A percentile compares a stretch with the other conserved stretches of the same genome.
phyloP scores from a whole-genome alignment of 2,888 invertebrate species.

The Leucophenga maculata region DNA sequence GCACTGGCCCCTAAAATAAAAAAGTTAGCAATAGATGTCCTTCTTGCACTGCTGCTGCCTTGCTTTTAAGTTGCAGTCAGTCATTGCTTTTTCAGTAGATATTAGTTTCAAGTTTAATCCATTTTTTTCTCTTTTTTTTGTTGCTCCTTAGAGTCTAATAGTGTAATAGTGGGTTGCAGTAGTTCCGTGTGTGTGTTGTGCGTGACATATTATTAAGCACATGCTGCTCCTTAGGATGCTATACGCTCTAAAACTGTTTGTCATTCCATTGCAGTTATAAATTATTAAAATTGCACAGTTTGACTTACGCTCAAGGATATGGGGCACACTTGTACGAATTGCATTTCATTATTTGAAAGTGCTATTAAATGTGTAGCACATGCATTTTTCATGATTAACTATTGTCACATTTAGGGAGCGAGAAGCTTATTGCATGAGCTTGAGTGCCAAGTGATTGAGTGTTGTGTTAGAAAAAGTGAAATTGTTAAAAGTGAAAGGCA shows the following conservation, averaged over 20 bases:
- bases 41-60: constrained; percentile 41
- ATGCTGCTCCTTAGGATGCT: background rate
- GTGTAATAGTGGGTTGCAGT: background rate
- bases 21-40: constrained; percentile 32
- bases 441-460: background rate
- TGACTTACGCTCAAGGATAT: background rate
- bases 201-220: constrained; percentile 57
- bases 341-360: constrained; percentile 7
- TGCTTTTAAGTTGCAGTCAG: background rate
- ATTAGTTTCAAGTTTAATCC: constrained; percentile 42
- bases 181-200: constrained; percentile 31
- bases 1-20: constrained; percentile 30
- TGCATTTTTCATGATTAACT: constrained; percentile 11
- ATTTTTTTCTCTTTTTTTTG: constrained; percentile 36
- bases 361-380: background rate
- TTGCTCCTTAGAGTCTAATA: background rate
- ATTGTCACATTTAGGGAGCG: background rate
- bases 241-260: constrained; percentile 12
- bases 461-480: background rate
- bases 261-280: constrained; percentile 57
- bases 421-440: background rate
- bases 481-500: background rate
- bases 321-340: too few species aligned
- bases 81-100: background rate
- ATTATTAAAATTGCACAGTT: constrained; percentile 47